Conservation (phyloP, 2,888 invertebrate species). For the Allolobophora icterica region DNA sequence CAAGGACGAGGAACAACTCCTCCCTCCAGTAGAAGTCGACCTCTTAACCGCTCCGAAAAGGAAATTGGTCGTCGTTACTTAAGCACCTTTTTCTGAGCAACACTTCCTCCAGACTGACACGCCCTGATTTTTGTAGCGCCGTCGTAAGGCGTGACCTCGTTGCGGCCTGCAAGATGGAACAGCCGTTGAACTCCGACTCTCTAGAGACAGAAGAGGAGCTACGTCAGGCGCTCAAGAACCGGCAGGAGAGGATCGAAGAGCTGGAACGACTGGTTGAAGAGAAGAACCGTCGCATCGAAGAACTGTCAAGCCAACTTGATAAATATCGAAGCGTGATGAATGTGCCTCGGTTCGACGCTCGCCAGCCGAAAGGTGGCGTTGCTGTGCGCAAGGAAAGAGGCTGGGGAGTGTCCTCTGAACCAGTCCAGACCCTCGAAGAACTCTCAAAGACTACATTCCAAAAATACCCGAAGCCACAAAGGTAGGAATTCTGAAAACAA, state of each 20-base stretch:
- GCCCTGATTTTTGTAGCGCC: not conserved
- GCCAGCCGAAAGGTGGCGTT: not conserved
- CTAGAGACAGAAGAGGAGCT: conserved; percentile 47
- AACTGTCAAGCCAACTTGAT: conserved; percentile 60
- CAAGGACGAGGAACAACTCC: not conserved
- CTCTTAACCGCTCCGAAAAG: too few species aligned
- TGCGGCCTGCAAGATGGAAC: not conserved
- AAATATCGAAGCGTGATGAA: conserved; percentile 60
- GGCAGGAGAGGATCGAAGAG: conserved; percentile 81
- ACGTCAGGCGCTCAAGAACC: conserved; percentile 71
- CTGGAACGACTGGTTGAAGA: conserved; percentile 72
- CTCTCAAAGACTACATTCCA: conserved; percentile 23
- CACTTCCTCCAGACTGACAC: not conserved
- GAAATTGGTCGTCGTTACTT: not conserved
- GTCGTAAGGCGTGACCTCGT: not conserved
- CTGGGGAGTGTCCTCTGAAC: conserved; percentile 10
- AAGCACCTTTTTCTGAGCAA: not conserved
- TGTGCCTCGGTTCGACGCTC: not conserved
- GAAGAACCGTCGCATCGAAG: conserved; percentile 57
- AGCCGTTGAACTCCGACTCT: not conserved
- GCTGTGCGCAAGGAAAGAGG: not conserved
- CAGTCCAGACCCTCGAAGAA: not conserved
- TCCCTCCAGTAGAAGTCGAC: not conserved
- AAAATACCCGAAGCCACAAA: conserved; percentile 8
- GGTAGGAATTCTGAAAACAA: not conserved